A percentile compares a stretch with the other conserved stretches of the same genome.
These are phyloP conservation scores for Nycticorax nycticorax DNA, from an alignment of 2,113 vertebrate species.

Conservation along the genomic window DNA sequence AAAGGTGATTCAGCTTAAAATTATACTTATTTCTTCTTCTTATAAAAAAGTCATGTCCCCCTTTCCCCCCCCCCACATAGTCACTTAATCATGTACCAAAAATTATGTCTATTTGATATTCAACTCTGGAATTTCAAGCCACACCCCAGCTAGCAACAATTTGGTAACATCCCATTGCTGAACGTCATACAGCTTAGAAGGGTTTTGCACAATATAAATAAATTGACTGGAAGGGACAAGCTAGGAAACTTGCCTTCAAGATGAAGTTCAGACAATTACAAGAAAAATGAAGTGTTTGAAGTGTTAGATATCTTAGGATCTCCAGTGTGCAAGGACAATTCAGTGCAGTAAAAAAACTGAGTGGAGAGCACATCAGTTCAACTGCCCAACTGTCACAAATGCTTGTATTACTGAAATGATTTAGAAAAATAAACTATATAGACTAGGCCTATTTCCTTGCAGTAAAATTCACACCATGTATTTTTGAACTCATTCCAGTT, in stretches of 20 bases:
- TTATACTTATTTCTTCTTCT: background rate
- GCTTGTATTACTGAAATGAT: background rate
- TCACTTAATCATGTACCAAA: background rate
- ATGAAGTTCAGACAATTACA: background rate
- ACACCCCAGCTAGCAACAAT: background rate
- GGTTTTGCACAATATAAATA: background rate
- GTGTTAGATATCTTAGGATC: background rate
- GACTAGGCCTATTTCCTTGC: background rate
- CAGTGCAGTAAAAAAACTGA: background rate
- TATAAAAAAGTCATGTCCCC: no score
- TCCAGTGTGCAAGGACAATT: background rate
- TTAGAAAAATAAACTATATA: background rate
- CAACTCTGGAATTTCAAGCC: background rate
- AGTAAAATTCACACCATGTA: background rate
- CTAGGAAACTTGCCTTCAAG: background rate
- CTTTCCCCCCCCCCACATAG: fast-evolving
- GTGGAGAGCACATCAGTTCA: background rate
- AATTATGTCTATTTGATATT: background rate
- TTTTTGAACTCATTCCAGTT: background rate
- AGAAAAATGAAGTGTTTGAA: background rate
- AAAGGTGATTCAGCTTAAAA: background rate
- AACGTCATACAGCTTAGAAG: background rate
- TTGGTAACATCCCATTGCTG: background rate
- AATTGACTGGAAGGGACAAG: background rate
- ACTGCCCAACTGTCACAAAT: background rate